Percentiles rank a stretch among this genome's conserved stretches.
phyloP scores from a whole-genome alignment of 2,797 vertebrate species.

The Lagodon rhomboides region DNA sequence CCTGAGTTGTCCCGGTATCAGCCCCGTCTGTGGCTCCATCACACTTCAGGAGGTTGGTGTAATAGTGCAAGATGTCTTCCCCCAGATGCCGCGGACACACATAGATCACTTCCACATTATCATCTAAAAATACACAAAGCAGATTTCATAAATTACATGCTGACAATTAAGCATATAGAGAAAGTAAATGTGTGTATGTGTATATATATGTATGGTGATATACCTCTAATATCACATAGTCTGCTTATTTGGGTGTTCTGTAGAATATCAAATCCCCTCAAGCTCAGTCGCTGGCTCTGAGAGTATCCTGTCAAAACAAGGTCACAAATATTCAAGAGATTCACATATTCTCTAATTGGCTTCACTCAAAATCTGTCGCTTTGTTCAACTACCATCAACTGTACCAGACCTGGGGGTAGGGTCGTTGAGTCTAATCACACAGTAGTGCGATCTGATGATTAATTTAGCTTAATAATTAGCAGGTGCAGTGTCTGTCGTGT shows the following conservation, averaged over 20 bases:
- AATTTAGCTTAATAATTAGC: slow-evolving; percentile 77
- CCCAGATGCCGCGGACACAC: slow-evolving; percentile 87
- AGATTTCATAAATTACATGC: slow-evolving; percentile 6
- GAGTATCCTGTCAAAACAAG: slow-evolving; percentile 85
- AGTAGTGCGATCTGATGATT: slow-evolving; percentile 63
- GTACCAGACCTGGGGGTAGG: slow-evolving; percentile 38
- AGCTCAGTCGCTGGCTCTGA: slow-evolving; percentile 76
- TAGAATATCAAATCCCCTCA: slow-evolving; percentile 81
- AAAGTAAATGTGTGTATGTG: not conserved
- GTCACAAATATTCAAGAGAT: slow-evolving; percentile 28
- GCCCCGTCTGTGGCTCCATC: slow-evolving; percentile 81
- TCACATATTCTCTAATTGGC: slow-evolving; percentile 36
- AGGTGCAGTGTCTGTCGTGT: slow-evolving; percentile 63
- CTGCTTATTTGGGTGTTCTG: slow-evolving; percentile 92
- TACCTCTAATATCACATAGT: slow-evolving; percentile 91
- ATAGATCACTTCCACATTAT: slow-evolving; percentile 93
- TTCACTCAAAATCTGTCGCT: slow-evolving; percentile 34
- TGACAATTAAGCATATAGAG: slow-evolving; percentile 2
- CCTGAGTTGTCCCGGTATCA: slow-evolving; percentile 72
- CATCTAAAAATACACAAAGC: slow-evolving; percentile 83
- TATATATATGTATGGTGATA: not conserved
- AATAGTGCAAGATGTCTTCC: slow-evolving; percentile 89
- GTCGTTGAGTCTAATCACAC: slow-evolving; percentile 69
- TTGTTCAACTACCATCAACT: slow-evolving; percentile 30
- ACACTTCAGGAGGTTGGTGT: slow-evolving; percentile 88